Evolutionary conservation across 2,113 vertebrate species (phyloP).

Genomic region (Copsychus sechellarum): DNA sequence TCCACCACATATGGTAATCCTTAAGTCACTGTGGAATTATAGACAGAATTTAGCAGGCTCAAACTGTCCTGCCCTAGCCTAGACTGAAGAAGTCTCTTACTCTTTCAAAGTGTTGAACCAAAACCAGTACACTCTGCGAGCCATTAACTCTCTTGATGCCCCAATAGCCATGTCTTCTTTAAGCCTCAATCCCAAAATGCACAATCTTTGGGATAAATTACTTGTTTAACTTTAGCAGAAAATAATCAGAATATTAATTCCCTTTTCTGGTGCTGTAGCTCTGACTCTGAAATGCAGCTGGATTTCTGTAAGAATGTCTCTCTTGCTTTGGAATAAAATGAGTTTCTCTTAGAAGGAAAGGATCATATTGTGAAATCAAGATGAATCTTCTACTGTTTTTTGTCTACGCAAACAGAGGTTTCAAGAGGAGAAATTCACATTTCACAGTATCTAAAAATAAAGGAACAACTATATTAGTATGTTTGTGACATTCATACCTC

Average conservation of each 20-base stretch:
- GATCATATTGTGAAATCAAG: background rate
- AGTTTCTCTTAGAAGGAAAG: background rate
- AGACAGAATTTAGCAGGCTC: background rate
- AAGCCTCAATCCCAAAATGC: background rate
- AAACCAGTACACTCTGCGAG: background rate
- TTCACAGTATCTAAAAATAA: background rate
- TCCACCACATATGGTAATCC: background rate
- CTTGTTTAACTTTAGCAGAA: background rate
- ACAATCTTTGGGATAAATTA: background rate
- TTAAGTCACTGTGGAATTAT: background rate
- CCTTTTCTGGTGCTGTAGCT: background rate
- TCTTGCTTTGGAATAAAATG: background rate
- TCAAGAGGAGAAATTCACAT: background rate
- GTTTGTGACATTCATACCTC: background rate
- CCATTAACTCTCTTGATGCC: background rate
- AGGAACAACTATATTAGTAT: background rate
- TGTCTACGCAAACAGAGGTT: background rate
- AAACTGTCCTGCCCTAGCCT: background rate
- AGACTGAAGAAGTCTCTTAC: background rate
- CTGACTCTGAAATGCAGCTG: background rate
- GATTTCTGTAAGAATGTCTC: background rate
- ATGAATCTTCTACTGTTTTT: background rate
- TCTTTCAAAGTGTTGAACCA: too few relatives aligned
- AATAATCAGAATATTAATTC: background rate
- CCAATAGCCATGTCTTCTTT: background rate